Conservation (phyloP, 2,888 invertebrate species). For the Erebia ligea region DNA sequence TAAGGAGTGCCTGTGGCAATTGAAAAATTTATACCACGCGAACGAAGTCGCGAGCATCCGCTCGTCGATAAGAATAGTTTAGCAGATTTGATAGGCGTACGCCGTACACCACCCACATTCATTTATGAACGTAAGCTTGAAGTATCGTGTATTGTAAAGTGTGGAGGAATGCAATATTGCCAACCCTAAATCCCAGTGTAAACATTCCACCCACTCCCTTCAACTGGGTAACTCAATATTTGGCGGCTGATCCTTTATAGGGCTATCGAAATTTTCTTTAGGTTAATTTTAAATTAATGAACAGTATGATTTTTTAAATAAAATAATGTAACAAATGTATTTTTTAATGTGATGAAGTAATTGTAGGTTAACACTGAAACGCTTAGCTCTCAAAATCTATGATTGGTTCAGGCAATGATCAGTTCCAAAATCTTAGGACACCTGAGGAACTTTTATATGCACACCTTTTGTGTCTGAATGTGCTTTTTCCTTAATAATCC, state of each 20-base stretch:
- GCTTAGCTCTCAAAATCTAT: neutral
- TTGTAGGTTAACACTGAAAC: neutral
- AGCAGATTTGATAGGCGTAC: slow-evolving; percentile 15
- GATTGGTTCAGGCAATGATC: neutral
- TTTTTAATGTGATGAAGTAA: neutral
- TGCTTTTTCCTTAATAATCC: too few species aligned
- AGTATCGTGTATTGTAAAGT: slow-evolving; percentile 23
- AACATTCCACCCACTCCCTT: slow-evolving; percentile 71
- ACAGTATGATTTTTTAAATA: neutral
- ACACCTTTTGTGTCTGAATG: neutral
- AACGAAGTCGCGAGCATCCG: too few species aligned
- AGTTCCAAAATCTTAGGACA: neutral
- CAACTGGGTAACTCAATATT: slow-evolving; percentile 65
- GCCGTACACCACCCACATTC: neutral
- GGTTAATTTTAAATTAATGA: neutral
- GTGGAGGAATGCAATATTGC: slow-evolving; percentile 74
- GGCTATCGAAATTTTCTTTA: slow-evolving; percentile 31
- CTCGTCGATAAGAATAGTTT: neutral
- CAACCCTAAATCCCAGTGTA: slow-evolving; percentile 69
- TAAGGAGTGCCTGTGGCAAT: too few species aligned
- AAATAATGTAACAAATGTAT: neutral
- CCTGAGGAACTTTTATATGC: neutral
- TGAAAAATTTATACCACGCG: too few species aligned
- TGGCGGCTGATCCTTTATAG: slow-evolving; percentile 46
- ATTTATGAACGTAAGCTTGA: slow-evolving; percentile 18